A percentile compares a stretch with the other conserved stretches of the same genome.
Conservation (phyloP, 2,113 vertebrate genomes). For the Eidolon helvum region DNA sequence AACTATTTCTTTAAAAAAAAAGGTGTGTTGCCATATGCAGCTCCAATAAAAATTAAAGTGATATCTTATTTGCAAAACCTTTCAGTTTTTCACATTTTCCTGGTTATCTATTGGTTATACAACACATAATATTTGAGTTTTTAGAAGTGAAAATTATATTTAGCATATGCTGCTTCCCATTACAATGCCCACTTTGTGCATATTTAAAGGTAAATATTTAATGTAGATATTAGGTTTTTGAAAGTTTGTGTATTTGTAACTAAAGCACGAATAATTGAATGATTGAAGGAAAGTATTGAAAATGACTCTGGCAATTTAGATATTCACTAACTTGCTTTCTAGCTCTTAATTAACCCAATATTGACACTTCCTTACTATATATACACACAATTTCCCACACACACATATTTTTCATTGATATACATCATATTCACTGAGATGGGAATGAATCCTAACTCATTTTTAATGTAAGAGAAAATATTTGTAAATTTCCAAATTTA, state of each 20-base stretch:
- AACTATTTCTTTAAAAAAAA: neutral
- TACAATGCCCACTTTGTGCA: neutral
- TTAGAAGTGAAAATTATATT: neutral
- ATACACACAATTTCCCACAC: neutral
- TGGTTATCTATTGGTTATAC: neutral
- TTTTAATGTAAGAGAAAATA: conserved; percentile 21
- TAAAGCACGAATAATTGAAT: neutral
- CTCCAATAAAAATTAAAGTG: neutral
- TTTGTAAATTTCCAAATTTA: neutral
- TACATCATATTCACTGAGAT: neutral
- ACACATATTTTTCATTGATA: neutral
- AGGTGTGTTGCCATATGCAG: neutral
- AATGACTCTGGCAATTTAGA: neutral
- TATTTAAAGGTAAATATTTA: conserved; percentile 20
- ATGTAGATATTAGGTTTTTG: neutral
- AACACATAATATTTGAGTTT: neutral
- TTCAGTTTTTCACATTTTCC: neutral
- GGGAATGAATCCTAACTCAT: neutral
- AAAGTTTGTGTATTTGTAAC: neutral
- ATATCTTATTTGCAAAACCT: conserved; percentile 5
- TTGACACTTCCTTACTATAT: neutral
- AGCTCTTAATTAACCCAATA: neutral
- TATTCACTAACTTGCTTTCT: neutral
- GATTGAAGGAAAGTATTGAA: neutral
- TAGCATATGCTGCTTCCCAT: neutral